Evolutionary conservation across 2,113 vertebrate species (phyloP).

Genomic region (Rhodinocichla rosea): DNA sequence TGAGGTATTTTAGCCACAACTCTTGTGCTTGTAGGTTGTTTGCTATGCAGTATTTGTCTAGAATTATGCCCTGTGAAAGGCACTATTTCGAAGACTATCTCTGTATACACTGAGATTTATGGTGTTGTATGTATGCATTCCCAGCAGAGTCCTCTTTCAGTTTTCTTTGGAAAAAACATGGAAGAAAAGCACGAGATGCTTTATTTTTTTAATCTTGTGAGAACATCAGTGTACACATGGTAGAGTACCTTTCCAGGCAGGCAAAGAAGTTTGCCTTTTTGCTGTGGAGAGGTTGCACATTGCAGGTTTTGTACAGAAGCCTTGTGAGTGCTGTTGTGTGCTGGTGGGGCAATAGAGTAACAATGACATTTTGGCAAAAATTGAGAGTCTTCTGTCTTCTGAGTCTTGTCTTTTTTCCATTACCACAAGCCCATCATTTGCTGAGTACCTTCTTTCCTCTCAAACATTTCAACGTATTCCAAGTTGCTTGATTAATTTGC

Average conservation of each 20-base stretch:
- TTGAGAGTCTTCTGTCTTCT: neutral
- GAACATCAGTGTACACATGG: neutral
- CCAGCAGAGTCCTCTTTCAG: neutral
- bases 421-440: neutral
- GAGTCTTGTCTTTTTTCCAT: neutral
- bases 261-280: neutral
- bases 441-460: neutral
- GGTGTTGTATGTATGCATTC: neutral
- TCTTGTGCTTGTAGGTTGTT: neutral
- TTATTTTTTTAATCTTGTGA: neutral
- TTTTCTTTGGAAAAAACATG: neutral
- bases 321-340: neutral
- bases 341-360: neutral
- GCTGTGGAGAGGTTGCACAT: neutral
- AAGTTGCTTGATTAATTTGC: conserved; percentile 29
- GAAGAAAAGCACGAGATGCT: neutral
- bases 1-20: neutral
- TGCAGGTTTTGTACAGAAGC: neutral
- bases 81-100: neutral
- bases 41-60: neutral
- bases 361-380: neutral
- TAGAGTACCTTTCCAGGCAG: neutral
- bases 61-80: neutral
- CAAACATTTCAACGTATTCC: neutral
- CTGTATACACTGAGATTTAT: neutral